Conservation (phyloP, 2,113 vertebrate species). For the Cinclus mexicanus region DNA sequence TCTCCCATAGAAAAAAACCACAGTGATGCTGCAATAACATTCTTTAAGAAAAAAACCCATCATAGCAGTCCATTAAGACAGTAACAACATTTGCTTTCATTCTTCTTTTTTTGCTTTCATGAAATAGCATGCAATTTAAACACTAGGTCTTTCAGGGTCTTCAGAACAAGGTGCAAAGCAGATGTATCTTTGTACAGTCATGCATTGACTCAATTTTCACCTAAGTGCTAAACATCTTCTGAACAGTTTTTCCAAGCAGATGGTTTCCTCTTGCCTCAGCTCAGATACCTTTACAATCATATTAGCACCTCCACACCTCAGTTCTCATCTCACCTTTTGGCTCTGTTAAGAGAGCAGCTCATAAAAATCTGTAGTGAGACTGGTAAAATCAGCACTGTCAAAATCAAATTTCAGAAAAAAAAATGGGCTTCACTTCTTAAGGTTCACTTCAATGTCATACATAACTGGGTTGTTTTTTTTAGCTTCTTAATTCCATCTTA, state of each 20-base stretch:
- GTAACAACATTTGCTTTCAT: not conserved
- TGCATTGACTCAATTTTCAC: conserved; percentile 2
- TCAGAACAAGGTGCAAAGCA: conserved; percentile 5
- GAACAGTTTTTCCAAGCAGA: conserved; percentile 47
- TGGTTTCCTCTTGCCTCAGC: conserved; percentile 43
- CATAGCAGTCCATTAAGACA: not conserved
- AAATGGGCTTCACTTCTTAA: not conserved
- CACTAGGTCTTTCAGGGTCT: not conserved
- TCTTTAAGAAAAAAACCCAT: not conserved
- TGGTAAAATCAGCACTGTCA: not conserved
- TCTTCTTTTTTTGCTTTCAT: not conserved
- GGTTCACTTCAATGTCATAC: not conserved
- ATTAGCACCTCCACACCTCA: conserved; percentile 39
- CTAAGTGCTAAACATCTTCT: conserved; percentile 31
- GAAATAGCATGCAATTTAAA: not conserved
- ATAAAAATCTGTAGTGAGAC: not conserved
- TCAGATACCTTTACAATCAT: conserved; percentile 31
- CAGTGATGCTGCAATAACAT: not conserved
- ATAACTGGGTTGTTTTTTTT: not conserved
- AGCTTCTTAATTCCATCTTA: not conserved
- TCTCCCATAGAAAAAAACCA: not conserved
- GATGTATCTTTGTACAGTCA: not conserved
- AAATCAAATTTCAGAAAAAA: not conserved
- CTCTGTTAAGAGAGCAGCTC: not conserved
- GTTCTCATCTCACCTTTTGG: conserved; percentile 34